Percentiles rank a stretch among this genome's conserved stretches.
Conservation (phyloP, 2,888 invertebrate genomes). For the Drosophila mimica region DNA sequence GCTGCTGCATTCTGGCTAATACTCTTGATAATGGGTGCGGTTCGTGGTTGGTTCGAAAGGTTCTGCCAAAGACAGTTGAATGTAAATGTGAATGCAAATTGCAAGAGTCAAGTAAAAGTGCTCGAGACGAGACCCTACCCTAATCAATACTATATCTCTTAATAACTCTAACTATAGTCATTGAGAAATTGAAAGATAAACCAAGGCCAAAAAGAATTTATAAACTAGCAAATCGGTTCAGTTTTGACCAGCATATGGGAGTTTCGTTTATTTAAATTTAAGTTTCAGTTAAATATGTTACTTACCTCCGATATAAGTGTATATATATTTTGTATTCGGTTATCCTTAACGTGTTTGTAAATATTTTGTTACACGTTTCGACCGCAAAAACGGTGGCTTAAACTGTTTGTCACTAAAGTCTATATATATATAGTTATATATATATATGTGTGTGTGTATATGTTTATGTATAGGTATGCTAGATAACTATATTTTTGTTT, state of each 20-base stretch:
- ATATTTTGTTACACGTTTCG: constrained; percentile 41
- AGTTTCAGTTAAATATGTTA: neutral
- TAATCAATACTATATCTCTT: neutral
- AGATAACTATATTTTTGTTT: constrained; percentile 34
- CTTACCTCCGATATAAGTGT: constrained; percentile 42
- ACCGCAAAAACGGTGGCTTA: constrained; percentile 17
- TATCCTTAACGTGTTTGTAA: constrained; percentile 50
- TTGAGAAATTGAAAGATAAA: neutral
- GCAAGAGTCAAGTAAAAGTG: constrained; percentile 10
- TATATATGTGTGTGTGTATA: constrained; percentile 11
- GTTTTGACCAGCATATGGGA: neutral
- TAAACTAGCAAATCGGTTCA: neutral
- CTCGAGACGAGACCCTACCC: neutral
- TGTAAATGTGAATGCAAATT: constrained; percentile 1
- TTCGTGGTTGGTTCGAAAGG: neutral
- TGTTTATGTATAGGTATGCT: constrained; percentile 20
- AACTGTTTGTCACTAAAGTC: constrained; percentile 22
- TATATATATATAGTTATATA: constrained; percentile 8
- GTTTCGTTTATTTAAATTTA: rapidly evolving
- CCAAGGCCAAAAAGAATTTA: neutral
- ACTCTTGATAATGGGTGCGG: constrained; percentile 53
- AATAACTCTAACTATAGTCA: neutral
- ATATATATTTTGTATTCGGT: constrained; percentile 12
- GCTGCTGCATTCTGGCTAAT: constrained; percentile 28
- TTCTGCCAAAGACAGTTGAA: constrained; percentile 4